Percentiles rank a stretch among this genome's conserved stretches.
Conservation (phyloP, 2,797 vertebrate genomes). For the Protonibea diacanthus region DNA sequence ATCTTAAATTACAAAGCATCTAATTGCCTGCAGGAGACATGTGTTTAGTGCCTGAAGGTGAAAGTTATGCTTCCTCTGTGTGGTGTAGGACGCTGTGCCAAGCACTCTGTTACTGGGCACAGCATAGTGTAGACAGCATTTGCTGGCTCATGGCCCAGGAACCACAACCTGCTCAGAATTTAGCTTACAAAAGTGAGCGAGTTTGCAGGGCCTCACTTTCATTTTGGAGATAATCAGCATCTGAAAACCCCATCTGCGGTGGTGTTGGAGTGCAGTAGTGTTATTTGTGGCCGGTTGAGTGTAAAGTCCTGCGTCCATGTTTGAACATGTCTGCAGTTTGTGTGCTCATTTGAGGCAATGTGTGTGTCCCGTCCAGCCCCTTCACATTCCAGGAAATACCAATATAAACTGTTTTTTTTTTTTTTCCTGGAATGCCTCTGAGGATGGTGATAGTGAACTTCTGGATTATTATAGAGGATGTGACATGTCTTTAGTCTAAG, state of each 20-base stretch:
- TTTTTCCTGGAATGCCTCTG: conserved; percentile 44
- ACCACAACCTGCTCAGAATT: conserved; percentile 45
- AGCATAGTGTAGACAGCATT: conserved; percentile 24
- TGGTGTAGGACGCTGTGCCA: conserved; percentile 56
- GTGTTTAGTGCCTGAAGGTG: conserved; percentile 61
- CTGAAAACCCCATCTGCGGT: conserved; percentile 1
- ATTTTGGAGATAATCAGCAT: conserved; percentile 33
- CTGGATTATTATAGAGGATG: conserved; percentile 38
- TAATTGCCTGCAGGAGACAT: conserved; percentile 61
- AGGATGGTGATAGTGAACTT: conserved; percentile 48
- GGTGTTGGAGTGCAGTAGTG: conserved; percentile 29
- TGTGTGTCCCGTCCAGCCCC: conserved; percentile 70
- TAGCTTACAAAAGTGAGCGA: conserved; percentile 40
- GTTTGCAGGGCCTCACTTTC: conserved; percentile 33
- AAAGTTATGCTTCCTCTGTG: conserved; percentile 57
- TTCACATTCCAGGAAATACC: conserved; percentile 86
- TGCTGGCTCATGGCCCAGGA: conserved; percentile 52
- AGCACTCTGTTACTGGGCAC: conserved; percentile 50
- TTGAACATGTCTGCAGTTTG: conserved; percentile 69
- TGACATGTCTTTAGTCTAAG: conserved; percentile 7
- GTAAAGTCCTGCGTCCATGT: conserved; percentile 52
- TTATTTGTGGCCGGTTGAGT: conserved; percentile 65
- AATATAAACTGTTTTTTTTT: conserved; percentile 72
- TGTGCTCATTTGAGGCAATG: conserved; percentile 62
- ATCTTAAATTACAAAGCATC: conserved; percentile 56